These are phyloP conservation scores for Morpho helenor DNA, from an alignment of 2,888 invertebrate species.

Conservation along the genomic window DNA sequence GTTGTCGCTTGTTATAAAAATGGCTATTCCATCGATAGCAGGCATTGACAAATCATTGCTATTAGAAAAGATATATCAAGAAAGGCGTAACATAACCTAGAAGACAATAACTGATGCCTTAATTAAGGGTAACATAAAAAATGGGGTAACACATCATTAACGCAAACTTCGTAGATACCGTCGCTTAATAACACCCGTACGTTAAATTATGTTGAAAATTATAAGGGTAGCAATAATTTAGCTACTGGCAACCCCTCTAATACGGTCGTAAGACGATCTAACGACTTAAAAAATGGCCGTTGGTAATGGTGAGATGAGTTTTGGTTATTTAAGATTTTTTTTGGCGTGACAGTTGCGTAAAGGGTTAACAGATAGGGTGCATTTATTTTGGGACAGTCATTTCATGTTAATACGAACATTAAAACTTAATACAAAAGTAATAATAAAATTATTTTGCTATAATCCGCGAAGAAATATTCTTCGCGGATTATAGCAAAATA, in stretches of 20 bases:
- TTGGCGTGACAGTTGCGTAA: constrained; percentile 23
- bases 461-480: too few relatives aligned
- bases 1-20: too few relatives aligned
- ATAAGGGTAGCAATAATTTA: constrained; percentile 42
- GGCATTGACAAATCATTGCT: too few relatives aligned
- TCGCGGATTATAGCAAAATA: too few relatives aligned
- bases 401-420: constrained; percentile 3
- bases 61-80: neutral
- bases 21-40: too few relatives aligned
- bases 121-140: constrained; percentile 16
- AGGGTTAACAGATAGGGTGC: constrained; percentile 21
- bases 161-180: constrained; percentile 15
- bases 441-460: too few relatives aligned
- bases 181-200: constrained; percentile 22
- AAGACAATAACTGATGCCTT: constrained; percentile 5
- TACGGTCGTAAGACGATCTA: constrained; percentile 38
- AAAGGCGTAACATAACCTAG: neutral
- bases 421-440: too few relatives aligned
- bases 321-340: constrained; percentile 31
- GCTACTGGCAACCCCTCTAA: constrained; percentile 47
- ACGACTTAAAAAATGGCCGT: constrained; percentile 56
- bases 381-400: constrained; percentile 8
- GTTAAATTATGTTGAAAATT: constrained; percentile 40
- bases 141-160: constrained; percentile 12
- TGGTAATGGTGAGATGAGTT: constrained; percentile 54